A percentile compares a stretch with the other conserved stretches of the same genome.
Conservation (phyloP, 2,113 vertebrate species). For the Crotalus helleri region DNA sequence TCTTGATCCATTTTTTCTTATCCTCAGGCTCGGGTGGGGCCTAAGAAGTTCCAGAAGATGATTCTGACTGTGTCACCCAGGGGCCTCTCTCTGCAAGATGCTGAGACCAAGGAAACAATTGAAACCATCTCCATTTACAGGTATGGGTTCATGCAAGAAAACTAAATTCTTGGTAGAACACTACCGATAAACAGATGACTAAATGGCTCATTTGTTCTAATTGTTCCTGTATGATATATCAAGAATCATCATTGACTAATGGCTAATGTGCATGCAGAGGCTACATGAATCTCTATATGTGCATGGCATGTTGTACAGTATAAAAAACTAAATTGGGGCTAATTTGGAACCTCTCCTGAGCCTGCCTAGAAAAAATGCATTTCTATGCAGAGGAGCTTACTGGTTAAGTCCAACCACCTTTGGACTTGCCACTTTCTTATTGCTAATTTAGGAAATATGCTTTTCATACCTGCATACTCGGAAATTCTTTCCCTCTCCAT, state of each 20-base stretch:
- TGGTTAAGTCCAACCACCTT: not conserved
- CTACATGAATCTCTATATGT: not conserved
- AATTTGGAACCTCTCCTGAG: not conserved
- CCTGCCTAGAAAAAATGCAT: not conserved
- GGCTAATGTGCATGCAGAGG: not conserved
- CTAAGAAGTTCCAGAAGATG: constrained; percentile 88
- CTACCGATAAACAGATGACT: not conserved
- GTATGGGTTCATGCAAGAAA: constrained; percentile 42
- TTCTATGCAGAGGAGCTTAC: not conserved
- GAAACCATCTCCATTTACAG: constrained; percentile 90
- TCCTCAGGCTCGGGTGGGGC: constrained; percentile 77
- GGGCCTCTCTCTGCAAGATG: constrained; percentile 84
- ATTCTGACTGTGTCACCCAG: constrained; percentile 83
- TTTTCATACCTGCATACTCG: not conserved
- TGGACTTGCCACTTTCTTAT: not conserved
- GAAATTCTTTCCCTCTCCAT: not conserved
- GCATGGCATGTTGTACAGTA: not conserved
- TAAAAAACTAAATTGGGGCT: not conserved
- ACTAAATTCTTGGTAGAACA: no score
- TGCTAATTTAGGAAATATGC: not conserved
- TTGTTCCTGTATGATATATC: not conserved
- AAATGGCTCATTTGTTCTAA: not conserved
- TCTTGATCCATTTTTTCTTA: not conserved
- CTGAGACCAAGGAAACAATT: constrained; percentile 79
- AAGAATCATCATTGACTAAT: not conserved